Base-by-base conservation (phyloP, 23 tunicate genomes). In the Trididemnum clinides region DNA sequence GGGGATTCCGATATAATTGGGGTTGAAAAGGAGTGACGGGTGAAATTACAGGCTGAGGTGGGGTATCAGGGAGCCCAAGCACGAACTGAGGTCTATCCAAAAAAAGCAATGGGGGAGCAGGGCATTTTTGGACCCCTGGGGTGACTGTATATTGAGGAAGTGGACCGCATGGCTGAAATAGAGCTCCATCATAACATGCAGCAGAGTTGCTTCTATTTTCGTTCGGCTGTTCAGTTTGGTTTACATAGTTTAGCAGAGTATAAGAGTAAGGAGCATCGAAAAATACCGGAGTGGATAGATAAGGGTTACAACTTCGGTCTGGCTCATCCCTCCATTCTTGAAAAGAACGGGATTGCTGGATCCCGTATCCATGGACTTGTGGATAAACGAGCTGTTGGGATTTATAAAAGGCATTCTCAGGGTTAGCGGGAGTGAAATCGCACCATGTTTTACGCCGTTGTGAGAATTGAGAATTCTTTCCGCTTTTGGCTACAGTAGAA, bases 1-100 rank as follows among this genome's bases (percentile, higher is more conserved):
- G 81, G 0, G 83, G 83, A 33, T 82, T 88, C 65, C 82, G 92
- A 33, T 33, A 72, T 0, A 74, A 30, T 38, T 73, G 83, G 1
- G 87, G 77, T 5, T 84, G 84, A 18, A 57, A 32, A 1, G 83
- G 71, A 25, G 69, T 50, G 20, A 23, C 26, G 27, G 50, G 33
- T 0, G 44, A 34, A 34, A 75, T 2, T 31, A 28, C 69, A 30
- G 21, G 25, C 10, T n/a, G 4, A 6, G 29, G 21, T 2, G 84
- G 54, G 30, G 33, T 23, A 33, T 5, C 59, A 23, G 64, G 7
- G 5, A 27, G 58, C 20, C 91, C 86, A 20, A 87, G 44, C 28
- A 33, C 34, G 31, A 80, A 80, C 25, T 70, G 85, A 20, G 84
- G 54, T 23, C 38, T 36, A 1, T 73, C 80, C 28, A 73, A 7